These are phyloP conservation scores for Entomyzon cyanotis DNA, from an alignment of 2,113 vertebrate genomes.

Conservation along the genomic window DNA sequence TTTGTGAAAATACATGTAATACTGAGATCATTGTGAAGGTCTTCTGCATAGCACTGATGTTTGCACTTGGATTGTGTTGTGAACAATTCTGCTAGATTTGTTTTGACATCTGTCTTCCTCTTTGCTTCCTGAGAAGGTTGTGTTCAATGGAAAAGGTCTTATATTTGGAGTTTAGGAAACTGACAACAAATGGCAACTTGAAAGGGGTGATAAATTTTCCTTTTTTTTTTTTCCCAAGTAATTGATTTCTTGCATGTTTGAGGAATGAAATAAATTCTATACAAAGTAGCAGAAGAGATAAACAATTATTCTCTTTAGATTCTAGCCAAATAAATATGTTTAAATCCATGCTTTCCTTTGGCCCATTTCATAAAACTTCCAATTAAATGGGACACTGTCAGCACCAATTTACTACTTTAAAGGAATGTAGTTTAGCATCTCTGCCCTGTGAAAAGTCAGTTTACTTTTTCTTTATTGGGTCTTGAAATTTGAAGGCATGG, in stretches of 20 bases:
- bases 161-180: background rate
- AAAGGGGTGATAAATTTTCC: background rate
- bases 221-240: background rate
- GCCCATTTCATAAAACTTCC: background rate
- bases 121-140: background rate
- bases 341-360: background rate
- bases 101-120: background rate
- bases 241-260: background rate
- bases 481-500: background rate
- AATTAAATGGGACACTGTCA: background rate
- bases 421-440: background rate
- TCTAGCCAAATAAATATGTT: background rate
- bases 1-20: background rate
- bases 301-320: background rate
- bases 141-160: background rate
- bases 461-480: background rate
- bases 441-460: background rate
- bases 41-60: background rate
- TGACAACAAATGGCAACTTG: background rate
- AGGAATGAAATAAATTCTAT: background rate
- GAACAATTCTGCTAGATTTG: background rate
- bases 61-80: background rate
- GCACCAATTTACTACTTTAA: background rate
- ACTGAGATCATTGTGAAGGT: background rate
- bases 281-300: background rate